phyloP scores from a whole-genome alignment of 2,797 vertebrate genomes.

The Acanthopagrus latus region DNA sequence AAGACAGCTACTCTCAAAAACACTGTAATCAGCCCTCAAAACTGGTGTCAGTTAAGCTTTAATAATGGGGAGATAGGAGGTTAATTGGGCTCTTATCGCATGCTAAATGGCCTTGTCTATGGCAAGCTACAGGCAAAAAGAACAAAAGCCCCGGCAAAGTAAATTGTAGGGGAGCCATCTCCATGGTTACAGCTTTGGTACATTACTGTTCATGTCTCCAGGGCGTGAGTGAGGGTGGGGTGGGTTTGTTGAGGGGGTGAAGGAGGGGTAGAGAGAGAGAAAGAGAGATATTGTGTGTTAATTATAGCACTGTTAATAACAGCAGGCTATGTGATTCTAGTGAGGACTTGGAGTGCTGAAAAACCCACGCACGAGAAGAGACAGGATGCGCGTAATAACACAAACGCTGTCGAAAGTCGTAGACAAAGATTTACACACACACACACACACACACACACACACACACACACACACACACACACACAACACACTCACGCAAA shows the following conservation, averaged over 20 bases:
- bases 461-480: background rate
- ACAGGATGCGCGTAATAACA: constrained; percentile 2
- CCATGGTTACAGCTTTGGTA: constrained; percentile 79
- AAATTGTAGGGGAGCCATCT: constrained; percentile 80
- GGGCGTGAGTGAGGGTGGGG: constrained; percentile 45
- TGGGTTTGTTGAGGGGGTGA: background rate
- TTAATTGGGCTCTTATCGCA: constrained; percentile 55
- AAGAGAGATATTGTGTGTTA: constrained; percentile 69
- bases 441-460: background rate
- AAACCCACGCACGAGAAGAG: constrained; percentile 39
- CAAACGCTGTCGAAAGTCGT: background rate
- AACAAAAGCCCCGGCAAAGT: constrained; percentile 74
- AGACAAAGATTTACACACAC: background rate
- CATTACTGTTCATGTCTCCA: constrained; percentile 60
- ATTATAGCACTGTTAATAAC: constrained; percentile 76
- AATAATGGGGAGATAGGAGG: constrained; percentile 40
- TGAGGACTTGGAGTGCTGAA: constrained; percentile 39
- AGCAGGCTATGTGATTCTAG: constrained; percentile 57
- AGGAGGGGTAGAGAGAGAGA: constrained; percentile 11
- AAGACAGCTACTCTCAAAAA: constrained; percentile 16
- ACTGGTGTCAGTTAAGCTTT: constrained; percentile 30
- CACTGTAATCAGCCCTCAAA: constrained; percentile 30
- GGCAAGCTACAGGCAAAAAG: constrained; percentile 53
- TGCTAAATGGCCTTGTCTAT: constrained; percentile 50
- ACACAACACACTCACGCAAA: background rate